These are phyloP conservation scores for Epinephelus awoara DNA, from an alignment of 2,797 vertebrate species.

Conservation along the genomic window DNA sequence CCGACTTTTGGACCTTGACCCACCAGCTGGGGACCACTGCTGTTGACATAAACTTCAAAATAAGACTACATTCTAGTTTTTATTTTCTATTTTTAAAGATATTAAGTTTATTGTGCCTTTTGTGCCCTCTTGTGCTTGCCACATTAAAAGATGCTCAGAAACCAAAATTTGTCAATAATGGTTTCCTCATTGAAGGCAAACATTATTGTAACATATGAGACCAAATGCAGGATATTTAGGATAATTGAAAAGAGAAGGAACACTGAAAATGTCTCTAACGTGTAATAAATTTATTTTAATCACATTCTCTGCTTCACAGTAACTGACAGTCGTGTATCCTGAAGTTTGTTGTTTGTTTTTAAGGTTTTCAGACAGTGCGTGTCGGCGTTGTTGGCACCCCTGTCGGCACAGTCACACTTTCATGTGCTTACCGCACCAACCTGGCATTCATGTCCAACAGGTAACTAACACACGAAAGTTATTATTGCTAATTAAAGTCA, in stretches of 20 bases:
- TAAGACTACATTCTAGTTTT: no score
- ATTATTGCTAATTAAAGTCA: background rate
- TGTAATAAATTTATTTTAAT: background rate
- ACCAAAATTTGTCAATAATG: no score
- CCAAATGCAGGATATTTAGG: background rate
- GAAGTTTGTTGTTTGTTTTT: background rate
- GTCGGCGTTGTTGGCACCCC: constrained; percentile 98
- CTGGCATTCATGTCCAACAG: constrained; percentile 98
- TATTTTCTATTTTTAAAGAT: background rate
- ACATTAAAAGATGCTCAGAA: background rate
- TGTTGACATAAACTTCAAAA: background rate
- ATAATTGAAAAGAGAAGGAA: background rate
- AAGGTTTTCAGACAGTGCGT: constrained; percentile 98
- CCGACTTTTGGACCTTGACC: no score
- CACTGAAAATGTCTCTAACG: background rate
- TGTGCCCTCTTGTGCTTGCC: background rate
- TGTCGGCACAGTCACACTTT: constrained; percentile 95
- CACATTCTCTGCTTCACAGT: background rate
- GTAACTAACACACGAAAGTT: constrained; percentile 75
- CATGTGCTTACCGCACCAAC: constrained; percentile 98
- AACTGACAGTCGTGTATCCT: background rate
- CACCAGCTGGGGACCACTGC: no score
- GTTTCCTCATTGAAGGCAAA: background rate
- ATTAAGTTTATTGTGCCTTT: background rate
- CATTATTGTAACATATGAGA: background rate